Evolutionary conservation across 2,888 invertebrate species (phyloP), one percentile per base, ranked within the genome.

Genomic region (Sepioteuthis lessoniana): DNA sequence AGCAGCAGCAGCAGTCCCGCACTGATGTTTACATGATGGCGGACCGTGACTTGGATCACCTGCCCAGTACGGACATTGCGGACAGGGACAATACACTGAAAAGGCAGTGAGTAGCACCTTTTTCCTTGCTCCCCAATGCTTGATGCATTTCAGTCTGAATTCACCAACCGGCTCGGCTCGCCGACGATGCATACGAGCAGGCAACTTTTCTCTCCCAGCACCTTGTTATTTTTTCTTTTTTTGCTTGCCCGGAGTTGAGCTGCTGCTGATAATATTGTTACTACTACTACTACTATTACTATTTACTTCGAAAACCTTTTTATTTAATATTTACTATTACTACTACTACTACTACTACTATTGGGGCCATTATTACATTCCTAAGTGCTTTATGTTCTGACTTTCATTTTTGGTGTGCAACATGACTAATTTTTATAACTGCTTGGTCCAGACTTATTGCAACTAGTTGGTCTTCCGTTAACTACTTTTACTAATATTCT

Each of bases 21-120:
- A 92, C 47, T 92, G 92, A 92, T 92, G 92, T 92, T 92, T 92
- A 92, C 47, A 92, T 92, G 92, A 92, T 92, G 92, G 92, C 92
- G 92, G 92, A 92, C 92, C 92, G 92, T 47, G 47, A 92, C 47
- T 47, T 47, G 47, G 92, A 92, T 92, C 92, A 92, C 47, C 92
- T 92, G 92, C 92, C 42, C 92, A 92, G 46, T 92, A 92, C 92
- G 47, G 47, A 92, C 47, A 47, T 92, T 92, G 92, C 92, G 47
- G 92, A 92, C 47, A 92, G 92, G 92, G 92, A 92, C 92, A 92
- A 47, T 92, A 46, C 92, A 92, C 38, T 92, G 16, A 92, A 47
- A 92, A 42, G 47, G 92, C 92, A 92, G 92, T 92, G 46, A 92
- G 92, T 92, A 92, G 47, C 31, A 92, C 19, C 47, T 47, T n/a